Evolutionary conservation across 2,888 invertebrate genomes (phyloP), one percentile per base, ranked within the genome.

Genomic region (Lutraria lutraria): DNA sequence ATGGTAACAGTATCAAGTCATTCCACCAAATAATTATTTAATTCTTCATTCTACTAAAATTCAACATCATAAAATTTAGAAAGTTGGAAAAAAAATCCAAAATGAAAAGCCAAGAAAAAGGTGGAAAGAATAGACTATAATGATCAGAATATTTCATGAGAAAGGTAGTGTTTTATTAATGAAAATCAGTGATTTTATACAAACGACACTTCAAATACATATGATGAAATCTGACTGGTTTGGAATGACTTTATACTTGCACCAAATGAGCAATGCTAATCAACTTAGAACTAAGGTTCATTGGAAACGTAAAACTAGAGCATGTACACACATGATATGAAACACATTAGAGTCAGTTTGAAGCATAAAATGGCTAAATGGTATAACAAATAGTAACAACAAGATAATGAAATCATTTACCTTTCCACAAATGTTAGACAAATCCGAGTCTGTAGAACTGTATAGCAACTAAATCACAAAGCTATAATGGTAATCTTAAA

Each of bases 151-250:
- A 76, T 19, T 76, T 31, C 2, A 13, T 31, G 34, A 76, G 31
- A 34, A 76, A 31, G 29, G 12, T 6, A 19, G 76, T 76, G 76
- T 76, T 34, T 76, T 31, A 76, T 76, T 76, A 76, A 34, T 68
- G 31, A 76, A 76, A 76, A n/a, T 63, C 63, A 31, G 76, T 76
- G 76, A 76, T 76, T 76, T 76, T 34, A 76, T 31, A 31, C 76
- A 76, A 34, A 76, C 76, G 31, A 8, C 76, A 76, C 76, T 19
- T 21, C 29, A 76, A 34, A 76, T 76, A 76, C 21, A 76, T 76
- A 76, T 76, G 76, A 68, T 76, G 76, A 76, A 76, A 31, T 76
- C 34, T 76, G 29, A 31, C 16, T 34, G 16, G 19, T 8, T 76
- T 63, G 31, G 76, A 76, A 76, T 76, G 76, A 76, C 76, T 56